These are phyloP conservation scores for Pomatorhinus ruficollis DNA, from an alignment of 2,113 vertebrate genomes.

Conservation along the genomic window DNA sequence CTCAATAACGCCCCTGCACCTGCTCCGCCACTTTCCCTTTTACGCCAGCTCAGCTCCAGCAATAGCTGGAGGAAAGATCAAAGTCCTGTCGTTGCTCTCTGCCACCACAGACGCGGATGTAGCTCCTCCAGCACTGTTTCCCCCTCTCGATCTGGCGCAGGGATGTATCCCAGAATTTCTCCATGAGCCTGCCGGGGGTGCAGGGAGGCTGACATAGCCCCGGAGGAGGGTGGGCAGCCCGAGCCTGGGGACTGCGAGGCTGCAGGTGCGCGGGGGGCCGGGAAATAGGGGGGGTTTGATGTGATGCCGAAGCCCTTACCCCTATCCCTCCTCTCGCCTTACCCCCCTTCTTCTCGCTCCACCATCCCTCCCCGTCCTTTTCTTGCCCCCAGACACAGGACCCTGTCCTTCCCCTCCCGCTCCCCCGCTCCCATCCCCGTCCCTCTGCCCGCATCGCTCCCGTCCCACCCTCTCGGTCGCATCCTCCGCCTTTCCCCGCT, in stretches of 20 bases:
- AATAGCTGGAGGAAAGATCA: neutral
- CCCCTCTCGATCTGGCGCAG: fast-evolving
- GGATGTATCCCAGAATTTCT: neutral
- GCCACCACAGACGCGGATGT: fast-evolving
- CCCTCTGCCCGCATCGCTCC: neutral
- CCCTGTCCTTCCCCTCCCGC: neutral
- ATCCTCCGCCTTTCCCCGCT: neutral
- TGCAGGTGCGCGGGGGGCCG: neutral
- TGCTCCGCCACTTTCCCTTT: neutral
- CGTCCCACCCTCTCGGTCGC: too few species aligned
- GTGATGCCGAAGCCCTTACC: neutral
- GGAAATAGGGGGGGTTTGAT: neutral
- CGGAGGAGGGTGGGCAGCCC: fast-evolving
- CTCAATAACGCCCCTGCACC: neutral
- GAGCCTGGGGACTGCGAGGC: neutral
- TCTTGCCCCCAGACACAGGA: fast-evolving
- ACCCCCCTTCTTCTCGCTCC: too few species aligned
- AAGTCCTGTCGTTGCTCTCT: neutral
- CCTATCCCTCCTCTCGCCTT: too few species aligned
- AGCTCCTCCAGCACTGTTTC: neutral
- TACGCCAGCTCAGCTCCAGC: fast-evolving
- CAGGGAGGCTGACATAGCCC: neutral
- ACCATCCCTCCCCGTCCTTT: neutral
- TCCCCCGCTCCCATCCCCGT: neutral
- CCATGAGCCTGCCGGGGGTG: neutral